Evolutionary conservation across 2,113 vertebrate genomes (phyloP), one percentile per base, ranked within the genome.

Genomic region (Marmota monax): DNA sequence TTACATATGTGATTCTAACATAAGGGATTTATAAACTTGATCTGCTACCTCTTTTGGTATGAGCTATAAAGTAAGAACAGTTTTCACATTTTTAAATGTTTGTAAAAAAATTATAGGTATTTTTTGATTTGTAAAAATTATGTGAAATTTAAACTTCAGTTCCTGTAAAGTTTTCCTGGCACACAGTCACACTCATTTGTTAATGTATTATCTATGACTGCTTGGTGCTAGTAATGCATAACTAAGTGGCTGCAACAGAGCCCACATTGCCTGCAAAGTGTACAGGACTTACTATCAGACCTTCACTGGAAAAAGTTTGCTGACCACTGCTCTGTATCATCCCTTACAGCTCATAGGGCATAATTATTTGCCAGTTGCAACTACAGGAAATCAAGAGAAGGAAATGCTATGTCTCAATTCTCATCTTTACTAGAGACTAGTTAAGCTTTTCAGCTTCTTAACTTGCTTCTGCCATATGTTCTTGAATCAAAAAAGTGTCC

Each of bases 21-120:
- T 61, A 53, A 88, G 51, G n/a, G 34, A 14, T 39, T 34, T 27
- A 13, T 42, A 86, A 87, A 85, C 34, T 25, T 89, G 61, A 4
- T 13, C 29, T 72, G 14, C 25, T 82, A 32, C 32, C 56, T 89
- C 18, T 79, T 67, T 89, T 77, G 85, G 42, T n/a, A 65, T 7
- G 9, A 14, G 6, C 58, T 63, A 53, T 5, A 39, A 92, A 22
- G n/a, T 76, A 92, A 79, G 48, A 93, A 29, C 22, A 53, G 11
- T 37, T 63, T 67, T 78, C 70, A 20, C 32, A 32, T 58, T 67
- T 96, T 96, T 80, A 92, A 95, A 91, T 69, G 53, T 25, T 20
- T 85, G 17, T 37, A 23, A 58, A 83, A 83, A 91, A 86, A 42
- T 42, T 4, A 61, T 37, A 67, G n/a, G 70, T 20, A 88, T 74